phyloP scores from a whole-genome alignment of 2,797 vertebrate genomes.

The Saxicola maurus region DNA sequence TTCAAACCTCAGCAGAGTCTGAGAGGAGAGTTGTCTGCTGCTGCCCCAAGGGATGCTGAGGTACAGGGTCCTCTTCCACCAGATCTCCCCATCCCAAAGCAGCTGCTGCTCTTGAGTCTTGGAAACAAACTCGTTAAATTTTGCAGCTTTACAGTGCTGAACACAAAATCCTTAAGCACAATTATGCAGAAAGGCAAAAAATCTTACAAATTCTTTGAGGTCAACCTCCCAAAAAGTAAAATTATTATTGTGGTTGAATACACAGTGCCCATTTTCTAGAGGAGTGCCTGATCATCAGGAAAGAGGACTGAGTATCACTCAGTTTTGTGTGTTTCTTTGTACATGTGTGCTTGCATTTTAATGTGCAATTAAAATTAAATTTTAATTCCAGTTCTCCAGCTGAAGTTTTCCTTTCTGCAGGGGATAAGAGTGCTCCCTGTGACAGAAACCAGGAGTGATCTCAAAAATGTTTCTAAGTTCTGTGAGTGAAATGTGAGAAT shows the following conservation, averaged over 20 bases:
- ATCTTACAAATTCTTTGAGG: background rate
- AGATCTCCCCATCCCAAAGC: background rate
- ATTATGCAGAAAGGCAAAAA: background rate
- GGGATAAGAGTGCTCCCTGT: background rate
- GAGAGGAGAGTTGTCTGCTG: background rate
- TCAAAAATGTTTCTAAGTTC: background rate
- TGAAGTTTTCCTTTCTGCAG: background rate
- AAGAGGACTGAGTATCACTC: rapidly evolving
- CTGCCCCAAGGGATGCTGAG: background rate
- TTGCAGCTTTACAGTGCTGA: background rate
- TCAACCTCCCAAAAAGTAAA: background rate
- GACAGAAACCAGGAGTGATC: background rate
- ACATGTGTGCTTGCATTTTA: rapidly evolving
- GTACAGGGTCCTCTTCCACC: background rate
- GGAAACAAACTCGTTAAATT: background rate
- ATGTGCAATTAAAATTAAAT: too few relatives aligned
- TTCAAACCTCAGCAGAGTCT: background rate
- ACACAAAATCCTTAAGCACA: background rate
- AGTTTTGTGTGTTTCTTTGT: background rate
- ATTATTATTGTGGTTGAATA: background rate
- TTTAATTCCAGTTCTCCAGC: background rate
- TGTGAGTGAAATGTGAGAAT: background rate
- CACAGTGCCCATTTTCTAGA: background rate
- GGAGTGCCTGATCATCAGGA: background rate
- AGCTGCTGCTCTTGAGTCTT: background rate